Conservation (phyloP, 2,888 invertebrate species). For the Chromoteleia sp. region DNA sequence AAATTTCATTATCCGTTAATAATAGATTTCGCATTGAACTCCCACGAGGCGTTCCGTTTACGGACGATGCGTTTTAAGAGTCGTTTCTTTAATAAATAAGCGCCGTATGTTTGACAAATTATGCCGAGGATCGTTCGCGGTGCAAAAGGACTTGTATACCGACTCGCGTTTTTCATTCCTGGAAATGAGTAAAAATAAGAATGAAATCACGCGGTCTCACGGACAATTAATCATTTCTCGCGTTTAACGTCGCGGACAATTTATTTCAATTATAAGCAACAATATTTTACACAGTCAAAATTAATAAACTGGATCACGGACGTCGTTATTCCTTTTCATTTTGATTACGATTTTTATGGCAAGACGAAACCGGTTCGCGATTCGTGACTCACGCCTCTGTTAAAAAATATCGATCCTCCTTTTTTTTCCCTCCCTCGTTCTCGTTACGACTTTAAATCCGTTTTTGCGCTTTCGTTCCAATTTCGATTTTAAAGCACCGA, state of each 20-base stretch:
- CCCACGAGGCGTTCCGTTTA: conserved; percentile 49
- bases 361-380: conserved; percentile 19
- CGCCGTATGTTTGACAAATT: conserved; percentile 50
- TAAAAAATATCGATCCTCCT: conserved; percentile 35
- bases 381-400: conserved; percentile 35
- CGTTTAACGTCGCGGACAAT: conserved; percentile 1
- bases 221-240: conserved; percentile 27
- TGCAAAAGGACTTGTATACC: conserved; percentile 19
- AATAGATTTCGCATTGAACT: conserved; percentile 65
- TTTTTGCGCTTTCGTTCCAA: conserved; percentile 20
- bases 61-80: conserved; percentile 46
- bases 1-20: conserved; percentile 56
- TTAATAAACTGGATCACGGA: conserved; percentile 13
- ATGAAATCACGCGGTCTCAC: conserved; percentile 35
- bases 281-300: not conserved
- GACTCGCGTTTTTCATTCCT: conserved; percentile 34
- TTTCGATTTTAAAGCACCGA: conserved; percentile 6
- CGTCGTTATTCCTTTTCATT: not conserved
- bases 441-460: conserved; percentile 27
- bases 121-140: conserved; percentile 36
- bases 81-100: conserved; percentile 54
- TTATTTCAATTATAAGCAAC: conserved; percentile 1
- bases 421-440: conserved; percentile 7
- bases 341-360: conserved; percentile 8
- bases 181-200: conserved; percentile 44